Conservation (phyloP, 2,113 vertebrate species). For the Aptenodytes forsteri region DNA sequence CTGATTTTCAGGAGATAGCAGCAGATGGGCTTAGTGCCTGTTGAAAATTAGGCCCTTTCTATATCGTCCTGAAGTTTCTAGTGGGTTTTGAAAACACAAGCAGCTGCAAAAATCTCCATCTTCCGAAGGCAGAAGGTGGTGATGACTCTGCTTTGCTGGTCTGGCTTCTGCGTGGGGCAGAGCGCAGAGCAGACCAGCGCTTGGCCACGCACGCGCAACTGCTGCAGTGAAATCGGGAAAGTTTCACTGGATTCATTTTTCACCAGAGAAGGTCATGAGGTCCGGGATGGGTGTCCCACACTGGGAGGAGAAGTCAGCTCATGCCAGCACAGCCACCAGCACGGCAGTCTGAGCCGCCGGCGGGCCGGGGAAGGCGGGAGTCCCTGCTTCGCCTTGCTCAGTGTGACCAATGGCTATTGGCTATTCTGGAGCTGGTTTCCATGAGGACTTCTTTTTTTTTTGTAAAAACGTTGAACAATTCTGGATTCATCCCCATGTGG, state of each 20-base stretch:
- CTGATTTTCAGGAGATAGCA: neutral
- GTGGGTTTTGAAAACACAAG: neutral
- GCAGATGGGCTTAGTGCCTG: neutral
- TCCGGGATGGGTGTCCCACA: neutral
- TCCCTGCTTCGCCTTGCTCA: neutral
- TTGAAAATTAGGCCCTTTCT: neutral
- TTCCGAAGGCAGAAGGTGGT: neutral
- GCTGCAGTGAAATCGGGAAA: neutral
- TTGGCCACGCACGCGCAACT: rapidly evolving
- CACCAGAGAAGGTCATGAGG: neutral
- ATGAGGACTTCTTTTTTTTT: neutral
- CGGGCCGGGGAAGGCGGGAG: neutral
- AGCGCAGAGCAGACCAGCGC: rapidly evolving
- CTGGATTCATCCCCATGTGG: constrained; percentile 53
- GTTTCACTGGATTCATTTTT: neutral
- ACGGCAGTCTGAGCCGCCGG: neutral
- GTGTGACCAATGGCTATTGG: neutral
- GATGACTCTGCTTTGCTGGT: neutral
- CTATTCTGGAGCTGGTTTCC: constrained; percentile 45
- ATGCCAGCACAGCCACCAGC: neutral
- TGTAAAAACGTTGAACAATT: constrained; percentile 47
- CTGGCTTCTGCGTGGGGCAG: rapidly evolving
- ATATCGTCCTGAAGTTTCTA: neutral
- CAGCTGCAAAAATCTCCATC: neutral
- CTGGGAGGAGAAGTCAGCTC: neutral